Percentiles rank a stretch among this genome's conserved stretches.
Evolutionary conservation across 2,888 invertebrate species (phyloP).

Genomic region (Rosalia funebris): DNA sequence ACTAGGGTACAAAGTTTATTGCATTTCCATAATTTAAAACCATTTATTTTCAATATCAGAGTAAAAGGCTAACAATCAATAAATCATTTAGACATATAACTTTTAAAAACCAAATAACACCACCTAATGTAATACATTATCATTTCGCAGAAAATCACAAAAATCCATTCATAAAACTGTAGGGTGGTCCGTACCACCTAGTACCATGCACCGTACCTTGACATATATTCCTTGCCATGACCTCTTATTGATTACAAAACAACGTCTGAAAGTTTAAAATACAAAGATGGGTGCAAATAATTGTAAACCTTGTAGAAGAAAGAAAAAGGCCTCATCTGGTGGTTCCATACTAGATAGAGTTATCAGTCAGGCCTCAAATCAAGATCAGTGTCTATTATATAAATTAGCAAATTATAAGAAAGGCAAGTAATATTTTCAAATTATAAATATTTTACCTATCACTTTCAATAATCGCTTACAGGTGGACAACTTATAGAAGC

Average conservation of each 20-base stretch:
- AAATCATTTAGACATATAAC: no score
- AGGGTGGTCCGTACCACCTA: conserved; percentile 38
- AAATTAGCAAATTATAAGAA: conserved; percentile 91
- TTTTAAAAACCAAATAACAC: no score
- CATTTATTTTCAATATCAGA: no score
- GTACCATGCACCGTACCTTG: conserved; percentile 51
- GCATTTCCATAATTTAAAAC: no score
- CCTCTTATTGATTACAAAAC: conserved; percentile 46
- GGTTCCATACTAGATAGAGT: conserved; percentile 90
- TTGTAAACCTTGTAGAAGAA: conserved; percentile 63
- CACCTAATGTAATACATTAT: no score
- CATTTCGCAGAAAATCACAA: conserved; percentile 11
- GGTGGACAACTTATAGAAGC: conserved; percentile 90
- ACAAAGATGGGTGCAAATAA: conserved; percentile 63
- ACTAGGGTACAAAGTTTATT: no score
- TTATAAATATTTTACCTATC: no score
- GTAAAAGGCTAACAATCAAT: no score
- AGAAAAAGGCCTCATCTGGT: conserved; percentile 64
- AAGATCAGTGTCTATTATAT: conserved; percentile 88
- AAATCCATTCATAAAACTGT: conserved; percentile 26
- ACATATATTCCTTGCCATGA: conserved; percentile 51
- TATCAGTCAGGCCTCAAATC: conserved; percentile 86
- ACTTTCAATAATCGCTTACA: no score
- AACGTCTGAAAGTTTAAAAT: conserved; percentile 25
- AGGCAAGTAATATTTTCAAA: conserved; percentile 65